Percentiles rank a stretch among this genome's conserved stretches.
Evolutionary conservation across 2,888 invertebrate genomes (phyloP).

Genomic region (Quadroppia sp.): DNA sequence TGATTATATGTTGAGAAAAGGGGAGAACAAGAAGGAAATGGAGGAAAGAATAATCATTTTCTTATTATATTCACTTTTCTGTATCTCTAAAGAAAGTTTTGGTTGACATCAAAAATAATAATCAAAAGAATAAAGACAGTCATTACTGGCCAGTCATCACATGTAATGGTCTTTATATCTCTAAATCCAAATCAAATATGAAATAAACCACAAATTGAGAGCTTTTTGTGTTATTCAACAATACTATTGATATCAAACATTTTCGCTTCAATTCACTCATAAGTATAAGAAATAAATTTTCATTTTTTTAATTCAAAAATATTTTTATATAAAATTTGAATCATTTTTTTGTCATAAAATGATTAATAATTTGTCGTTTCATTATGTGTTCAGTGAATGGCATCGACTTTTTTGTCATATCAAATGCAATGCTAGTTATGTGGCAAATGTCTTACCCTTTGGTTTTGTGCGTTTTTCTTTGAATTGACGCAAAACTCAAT

Average conservation of each 20-base stretch:
- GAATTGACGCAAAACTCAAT: slow-evolving; percentile 93
- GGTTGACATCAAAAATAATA: not conserved
- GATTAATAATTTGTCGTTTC: too few relatives aligned
- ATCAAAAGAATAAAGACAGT: not conserved
- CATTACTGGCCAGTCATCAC: slow-evolving; percentile 12
- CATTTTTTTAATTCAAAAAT: too few relatives aligned
- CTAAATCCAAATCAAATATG: slow-evolving; percentile 2
- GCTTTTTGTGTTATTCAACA: not conserved
- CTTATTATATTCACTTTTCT: not conserved
- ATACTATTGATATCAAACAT: not conserved
- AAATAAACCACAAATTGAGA: slow-evolving; percentile 15
- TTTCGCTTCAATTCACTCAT: not conserved
- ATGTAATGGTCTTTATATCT: slow-evolving; percentile 33
- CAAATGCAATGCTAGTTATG: not conserved
- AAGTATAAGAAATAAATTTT: not conserved
- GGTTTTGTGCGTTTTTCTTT: slow-evolving; percentile 69
- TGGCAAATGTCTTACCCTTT: slow-evolving; percentile 44
- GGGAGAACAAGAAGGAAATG: not conserved
- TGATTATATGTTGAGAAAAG: not conserved
- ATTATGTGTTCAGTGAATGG: too few relatives aligned
- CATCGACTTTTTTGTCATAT: not conserved
- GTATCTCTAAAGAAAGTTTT: not conserved
- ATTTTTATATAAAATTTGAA: not conserved
- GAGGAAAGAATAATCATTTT: not conserved
- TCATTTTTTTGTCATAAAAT: too few relatives aligned